phyloP scores from a whole-genome alignment of 1,140 invertebrate genomes.

The Eulimnadia texana region DNA sequence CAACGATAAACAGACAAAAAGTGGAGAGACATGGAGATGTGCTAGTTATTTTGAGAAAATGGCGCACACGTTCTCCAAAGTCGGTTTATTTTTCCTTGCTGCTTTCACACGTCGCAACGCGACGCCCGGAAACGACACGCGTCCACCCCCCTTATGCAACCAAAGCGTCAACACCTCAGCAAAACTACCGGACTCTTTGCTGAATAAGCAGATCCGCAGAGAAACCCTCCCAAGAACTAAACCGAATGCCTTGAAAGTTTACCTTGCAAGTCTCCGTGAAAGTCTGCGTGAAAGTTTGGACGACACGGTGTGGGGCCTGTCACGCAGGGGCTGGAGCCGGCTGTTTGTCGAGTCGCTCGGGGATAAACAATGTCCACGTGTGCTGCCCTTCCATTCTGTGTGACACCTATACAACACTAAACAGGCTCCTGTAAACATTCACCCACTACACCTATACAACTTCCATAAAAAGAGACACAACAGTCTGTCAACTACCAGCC shows the following conservation, averaged over 20 bases:
- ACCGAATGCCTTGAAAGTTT: no score
- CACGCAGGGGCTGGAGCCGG: background rate
- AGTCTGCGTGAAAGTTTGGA: no score
- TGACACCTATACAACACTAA: background rate
- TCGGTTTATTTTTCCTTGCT: background rate
- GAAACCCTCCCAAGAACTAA: no score
- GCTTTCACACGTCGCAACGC: background rate
- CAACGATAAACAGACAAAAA: no score
- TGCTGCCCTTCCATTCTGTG: background rate
- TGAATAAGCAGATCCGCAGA: no score
- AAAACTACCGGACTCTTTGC: no score
- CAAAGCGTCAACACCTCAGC: background rate
- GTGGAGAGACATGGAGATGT: background rate
- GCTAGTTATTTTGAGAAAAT: background rate
- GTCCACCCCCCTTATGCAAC: background rate
- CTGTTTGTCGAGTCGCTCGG: background rate
- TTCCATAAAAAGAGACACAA: no score
- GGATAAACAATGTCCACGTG: background rate
- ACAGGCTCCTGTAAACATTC: background rate
- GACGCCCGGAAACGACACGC: background rate
- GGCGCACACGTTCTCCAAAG: background rate
- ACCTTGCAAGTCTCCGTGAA: no score
- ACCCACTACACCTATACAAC: background rate
- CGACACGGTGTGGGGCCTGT: background rate
- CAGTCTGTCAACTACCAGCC: background rate